Evolutionary conservation across 2,888 invertebrate species (phyloP), one percentile per base, ranked within the genome.

Genomic region (Amblyteles armatorius): DNA sequence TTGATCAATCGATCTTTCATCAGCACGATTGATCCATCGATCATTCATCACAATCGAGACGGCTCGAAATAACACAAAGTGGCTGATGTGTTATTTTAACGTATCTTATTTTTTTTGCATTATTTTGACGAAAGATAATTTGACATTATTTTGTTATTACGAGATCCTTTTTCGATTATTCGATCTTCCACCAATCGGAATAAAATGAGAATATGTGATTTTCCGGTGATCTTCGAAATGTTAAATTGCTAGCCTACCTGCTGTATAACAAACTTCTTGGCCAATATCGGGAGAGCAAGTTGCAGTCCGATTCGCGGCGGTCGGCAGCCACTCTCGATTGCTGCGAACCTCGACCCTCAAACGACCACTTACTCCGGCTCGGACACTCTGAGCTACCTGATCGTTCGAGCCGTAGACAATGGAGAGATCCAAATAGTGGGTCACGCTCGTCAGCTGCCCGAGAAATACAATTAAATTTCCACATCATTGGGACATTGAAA

Each of bases 341-440:
- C 95, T 94, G 68, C 97, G 95, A n/a, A 94, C 91, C 13, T 96
- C 95, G 0, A 96, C 96, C 50, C 94, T 92, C 89, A 97, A 94
- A 19, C 96, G 95, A 0, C 98, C 98, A 0, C 96, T 96, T 60
- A 94, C 94, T 90, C 96, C 95, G 9, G 96, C 95, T 7, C 98
- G 95, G 26, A 98, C 94, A 33, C 95, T 95, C 9, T 95, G 94
- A 19, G 96, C 96, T 85, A 96, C 96, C 52, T 95, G 94, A 16
- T 95, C 95, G 3, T 95, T 96, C 85, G 96, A 97, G 0, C 98
- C 98, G 91, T 98, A 98, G 1, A 98, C 96, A 48, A 97, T 93
- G 0, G 98, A 98, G 3, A 97, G 94, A 91, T 98, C 98, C 94
- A 98, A 94, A 92, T 94, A 97, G 13, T 96, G 96, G 44, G 97